phyloP scores from a whole-genome alignment of 1,140 invertebrate species.

The Microplitis demolitor region DNA sequence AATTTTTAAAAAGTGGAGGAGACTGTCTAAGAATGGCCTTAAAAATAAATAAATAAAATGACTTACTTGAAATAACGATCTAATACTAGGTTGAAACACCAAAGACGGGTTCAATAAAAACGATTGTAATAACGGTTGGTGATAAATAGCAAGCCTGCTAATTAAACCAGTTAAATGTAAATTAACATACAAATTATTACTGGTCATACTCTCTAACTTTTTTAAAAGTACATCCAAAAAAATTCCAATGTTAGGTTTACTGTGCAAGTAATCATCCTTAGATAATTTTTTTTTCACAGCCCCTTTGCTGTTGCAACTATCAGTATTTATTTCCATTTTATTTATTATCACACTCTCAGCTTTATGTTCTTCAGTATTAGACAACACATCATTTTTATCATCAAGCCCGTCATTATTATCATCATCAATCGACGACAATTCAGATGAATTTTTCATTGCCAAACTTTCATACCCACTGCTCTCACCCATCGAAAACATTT shows the following conservation, averaged over 20 bases:
- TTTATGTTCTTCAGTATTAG: no score
- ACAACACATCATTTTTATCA: slow-evolving; percentile 37
- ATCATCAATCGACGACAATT: slow-evolving; percentile 49
- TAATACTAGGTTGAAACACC: slow-evolving; percentile 86
- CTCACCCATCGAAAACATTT: slow-evolving; percentile 74
- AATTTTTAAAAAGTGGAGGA: no score
- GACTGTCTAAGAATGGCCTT: background rate
- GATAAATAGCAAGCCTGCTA: slow-evolving; percentile 83
- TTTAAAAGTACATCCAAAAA: slow-evolving; percentile 82
- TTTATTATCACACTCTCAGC: background rate
- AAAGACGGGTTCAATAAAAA: slow-evolving; percentile 86
- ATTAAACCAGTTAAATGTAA: slow-evolving; percentile 88
- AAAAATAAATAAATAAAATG: slow-evolving; percentile 20
- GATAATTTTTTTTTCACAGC: no score
- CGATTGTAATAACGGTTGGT: slow-evolving; percentile 84
- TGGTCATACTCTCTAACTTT: slow-evolving; percentile 83
- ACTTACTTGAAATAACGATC: slow-evolving; percentile 85
- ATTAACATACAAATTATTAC: slow-evolving; percentile 86
- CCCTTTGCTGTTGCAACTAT: no score
- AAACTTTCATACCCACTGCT: slow-evolving; percentile 87
- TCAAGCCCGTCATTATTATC: slow-evolving; percentile 44
- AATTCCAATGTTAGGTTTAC: slow-evolving; percentile 59
- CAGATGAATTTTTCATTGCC: slow-evolving; percentile 65
- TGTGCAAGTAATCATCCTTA: slow-evolving; percentile 35
- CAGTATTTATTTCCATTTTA: background rate